Base-by-base conservation (phyloP, 2,797 vertebrate species). In the Phoebastria nigripes region DNA sequence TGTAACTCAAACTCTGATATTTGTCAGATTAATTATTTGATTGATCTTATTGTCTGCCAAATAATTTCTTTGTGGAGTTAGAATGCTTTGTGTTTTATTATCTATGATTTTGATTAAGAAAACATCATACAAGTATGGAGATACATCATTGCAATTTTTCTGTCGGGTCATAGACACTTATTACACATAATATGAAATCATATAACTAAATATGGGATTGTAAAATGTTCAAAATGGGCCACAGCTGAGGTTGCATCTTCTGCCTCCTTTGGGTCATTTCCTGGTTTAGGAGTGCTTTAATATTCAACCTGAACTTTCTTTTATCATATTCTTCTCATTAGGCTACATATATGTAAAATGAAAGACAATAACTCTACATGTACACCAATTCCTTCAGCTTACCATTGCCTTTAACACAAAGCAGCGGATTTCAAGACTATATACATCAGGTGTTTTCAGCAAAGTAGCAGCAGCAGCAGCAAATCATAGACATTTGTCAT, bases 401-500 rank as follows among this genome's bases (percentile, higher is more conserved):
- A 97, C 94, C 93, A 91, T 97, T 96, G 97, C 96, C 97, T 98
- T 96, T 97, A 98, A 98, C 97, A 97, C 81, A 94, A 98, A 98
- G 88, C 97, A 97, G 97, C 96, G 94, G 88, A 96, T 97, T 96
- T 96, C 96, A 97, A 97, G 95, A 96, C 97, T 97, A 94, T 97
- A 98, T 98, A 98, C 97, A 98, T 98, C 98, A 98, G 98, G 98
- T 98, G 98, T 97, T 98, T 96, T 94, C 87, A 95, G 97, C 93
- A 96, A 98, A 98, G 97, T 95, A 98, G 97, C 97, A 95, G 97
- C 96, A 95, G 97, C 92, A 44, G 95, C 98, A 79, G 97, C 97
- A 98, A 98, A 98, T 98, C 98, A 98, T 98, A 98, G 98, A 97
- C 98, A 98, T 98, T 98, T 98, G 98, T 98, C 98, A 98, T 98